Evolutionary conservation across 2,113 vertebrate species (phyloP).

Genomic region (Aegithalos caudatus): DNA sequence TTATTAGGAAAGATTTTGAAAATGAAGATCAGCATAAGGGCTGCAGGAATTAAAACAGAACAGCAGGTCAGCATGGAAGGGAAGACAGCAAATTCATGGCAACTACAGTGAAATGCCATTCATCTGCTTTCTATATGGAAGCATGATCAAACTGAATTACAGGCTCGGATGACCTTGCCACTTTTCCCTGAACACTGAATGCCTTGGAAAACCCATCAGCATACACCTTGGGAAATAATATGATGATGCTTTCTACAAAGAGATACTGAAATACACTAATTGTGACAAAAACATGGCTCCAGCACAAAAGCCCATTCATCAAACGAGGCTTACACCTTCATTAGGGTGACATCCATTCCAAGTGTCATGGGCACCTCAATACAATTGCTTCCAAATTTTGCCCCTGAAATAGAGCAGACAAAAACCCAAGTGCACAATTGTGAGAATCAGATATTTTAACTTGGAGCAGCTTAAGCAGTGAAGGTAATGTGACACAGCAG

Average conservation of each 20-base stretch:
- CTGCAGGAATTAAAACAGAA: neutral
- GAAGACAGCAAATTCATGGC: neutral
- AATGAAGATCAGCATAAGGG: neutral
- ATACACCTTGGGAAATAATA: neutral
- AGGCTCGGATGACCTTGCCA: neutral
- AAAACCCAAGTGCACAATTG: neutral
- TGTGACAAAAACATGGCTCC: neutral
- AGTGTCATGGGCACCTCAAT: neutral
- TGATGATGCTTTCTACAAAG: neutral
- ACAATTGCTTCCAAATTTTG: neutral
- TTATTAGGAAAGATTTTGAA: neutral
- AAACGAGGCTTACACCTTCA: neutral
- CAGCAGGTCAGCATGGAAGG: neutral
- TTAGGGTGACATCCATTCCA: neutral
- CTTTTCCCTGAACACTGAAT: neutral
- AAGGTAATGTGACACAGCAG: neutral
- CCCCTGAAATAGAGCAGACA: neutral
- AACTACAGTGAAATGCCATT: neutral
- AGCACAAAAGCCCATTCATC: neutral
- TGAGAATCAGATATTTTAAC: neutral
- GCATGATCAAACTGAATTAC: neutral
- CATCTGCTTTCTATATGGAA: neutral
- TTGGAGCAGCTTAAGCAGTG: neutral
- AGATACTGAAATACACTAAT: neutral
- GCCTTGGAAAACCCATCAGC: neutral